Evolutionary conservation across 2,888 invertebrate genomes (phyloP).

Genomic region (Netelia melanura): DNA sequence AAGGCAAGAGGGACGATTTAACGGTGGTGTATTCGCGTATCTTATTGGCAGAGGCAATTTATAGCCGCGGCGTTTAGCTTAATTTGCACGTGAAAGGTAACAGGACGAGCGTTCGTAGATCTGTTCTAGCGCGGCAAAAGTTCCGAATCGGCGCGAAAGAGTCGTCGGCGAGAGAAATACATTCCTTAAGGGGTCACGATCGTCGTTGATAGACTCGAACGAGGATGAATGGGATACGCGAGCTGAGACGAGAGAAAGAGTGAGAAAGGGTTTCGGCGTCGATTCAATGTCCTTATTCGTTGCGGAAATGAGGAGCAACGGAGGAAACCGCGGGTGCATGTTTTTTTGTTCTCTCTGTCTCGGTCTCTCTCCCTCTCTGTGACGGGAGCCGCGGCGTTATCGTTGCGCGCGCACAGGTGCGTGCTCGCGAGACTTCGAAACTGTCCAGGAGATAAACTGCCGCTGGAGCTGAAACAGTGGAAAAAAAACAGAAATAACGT

Average conservation of each 20-base stretch:
- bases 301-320: constrained; percentile 36
- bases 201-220: constrained; percentile 32
- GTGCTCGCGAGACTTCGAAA: constrained; percentile 36
- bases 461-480: constrained; percentile 21
- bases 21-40: not conserved
- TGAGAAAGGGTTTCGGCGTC: constrained; percentile 62
- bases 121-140: constrained; percentile 6
- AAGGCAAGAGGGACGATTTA: constrained; percentile 4
- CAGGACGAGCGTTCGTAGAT: constrained; percentile 19
- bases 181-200: constrained; percentile 47
- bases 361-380: constrained; percentile 8
- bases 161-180: constrained; percentile 29
- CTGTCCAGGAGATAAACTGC: constrained; percentile 64
- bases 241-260: not conserved
- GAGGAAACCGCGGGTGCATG: constrained; percentile 31
- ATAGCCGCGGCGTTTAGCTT: constrained; percentile 48
- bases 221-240: constrained; percentile 60
- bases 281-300: constrained; percentile 75
- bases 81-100: constrained; percentile 56
- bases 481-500: constrained; percentile 45
- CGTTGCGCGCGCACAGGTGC: constrained; percentile 64
- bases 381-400: constrained; percentile 59
- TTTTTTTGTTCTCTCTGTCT: constrained; percentile 7
- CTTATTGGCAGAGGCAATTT: constrained; percentile 45
- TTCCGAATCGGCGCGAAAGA: constrained; percentile 8